These are phyloP conservation scores for Phalanger gymnotis DNA, from an alignment of 2,797 vertebrate genomes.

Conservation along the genomic window DNA sequence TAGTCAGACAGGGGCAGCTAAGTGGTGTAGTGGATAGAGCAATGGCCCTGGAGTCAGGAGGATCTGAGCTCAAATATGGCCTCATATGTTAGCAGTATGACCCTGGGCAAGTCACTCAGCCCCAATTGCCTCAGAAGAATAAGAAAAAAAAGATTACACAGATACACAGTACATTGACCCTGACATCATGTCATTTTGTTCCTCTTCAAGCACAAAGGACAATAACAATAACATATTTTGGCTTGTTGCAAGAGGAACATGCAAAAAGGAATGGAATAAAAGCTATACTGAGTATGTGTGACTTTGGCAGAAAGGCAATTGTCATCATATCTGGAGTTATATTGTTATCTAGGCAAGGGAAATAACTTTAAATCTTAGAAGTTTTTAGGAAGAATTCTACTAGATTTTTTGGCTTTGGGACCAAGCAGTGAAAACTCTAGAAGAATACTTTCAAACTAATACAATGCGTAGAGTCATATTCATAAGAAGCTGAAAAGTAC, in stretches of 20 bases:
- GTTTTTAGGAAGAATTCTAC: slow-evolving; percentile 20
- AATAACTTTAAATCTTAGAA: slow-evolving; percentile 28
- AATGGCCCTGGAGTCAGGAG: no score
- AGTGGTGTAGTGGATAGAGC: no score
- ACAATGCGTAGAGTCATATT: background rate
- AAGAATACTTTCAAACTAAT: slow-evolving; percentile 34
- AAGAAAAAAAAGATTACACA: no score
- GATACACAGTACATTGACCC: background rate
- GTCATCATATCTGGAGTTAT: slow-evolving; percentile 27
- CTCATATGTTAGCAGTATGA: no score
- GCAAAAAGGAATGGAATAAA: background rate
- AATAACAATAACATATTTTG: background rate
- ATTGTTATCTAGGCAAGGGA: slow-evolving; percentile 39
- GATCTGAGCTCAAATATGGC: no score
- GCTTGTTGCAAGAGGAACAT: background rate
- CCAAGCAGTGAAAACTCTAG: slow-evolving; percentile 7
- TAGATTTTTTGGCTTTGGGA: slow-evolving; percentile 50
- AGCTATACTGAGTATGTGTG: slow-evolving; percentile 1
- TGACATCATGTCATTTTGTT: background rate
- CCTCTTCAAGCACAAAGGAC: background rate
- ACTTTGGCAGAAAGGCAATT: slow-evolving; percentile 47
- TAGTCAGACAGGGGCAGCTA: background rate
- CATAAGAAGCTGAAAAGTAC: background rate
- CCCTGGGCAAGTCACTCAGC: no score
- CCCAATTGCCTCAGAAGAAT: no score